phyloP scores from a whole-genome alignment of 2,797 vertebrate genomes.

The Muraenolepis orangiensis region DNA sequence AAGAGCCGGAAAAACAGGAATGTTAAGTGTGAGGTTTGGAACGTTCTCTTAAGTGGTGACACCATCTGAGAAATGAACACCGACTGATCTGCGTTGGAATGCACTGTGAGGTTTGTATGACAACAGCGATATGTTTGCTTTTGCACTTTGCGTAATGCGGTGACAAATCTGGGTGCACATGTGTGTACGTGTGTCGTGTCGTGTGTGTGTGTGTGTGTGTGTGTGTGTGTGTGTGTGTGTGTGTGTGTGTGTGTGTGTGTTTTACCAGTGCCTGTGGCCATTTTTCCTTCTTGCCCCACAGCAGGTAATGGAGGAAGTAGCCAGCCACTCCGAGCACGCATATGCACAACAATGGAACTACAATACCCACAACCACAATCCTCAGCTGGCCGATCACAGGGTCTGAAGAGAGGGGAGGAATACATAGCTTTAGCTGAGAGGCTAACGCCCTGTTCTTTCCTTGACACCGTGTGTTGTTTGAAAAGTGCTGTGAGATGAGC shows the following conservation, averaged over 20 bases:
- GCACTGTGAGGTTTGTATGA: background rate
- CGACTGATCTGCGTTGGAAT: background rate
- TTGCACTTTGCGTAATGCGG: background rate
- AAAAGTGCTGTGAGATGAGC: background rate
- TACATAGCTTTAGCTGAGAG: background rate
- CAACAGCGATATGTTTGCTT: background rate
- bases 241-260: constrained; percentile 8
- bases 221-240: constrained; percentile 10
- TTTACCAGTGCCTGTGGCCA: constrained; percentile 58
- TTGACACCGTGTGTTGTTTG: background rate
- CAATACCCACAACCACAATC: constrained; percentile 44
- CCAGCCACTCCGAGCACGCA: constrained; percentile 35
- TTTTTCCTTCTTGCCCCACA: constrained; percentile 51
- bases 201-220: constrained; percentile 7
- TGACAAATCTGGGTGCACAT: background rate
- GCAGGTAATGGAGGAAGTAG: constrained; percentile 52
- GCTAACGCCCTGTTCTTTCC: background rate
- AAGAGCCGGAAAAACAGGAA: background rate
- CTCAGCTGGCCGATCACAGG: constrained; percentile 47
- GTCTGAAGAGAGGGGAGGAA: constrained; percentile 42
- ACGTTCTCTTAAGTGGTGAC: background rate
- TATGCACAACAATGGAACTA: constrained; percentile 50
- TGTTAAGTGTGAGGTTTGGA: background rate
- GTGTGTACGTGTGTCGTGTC: constrained; percentile 1
- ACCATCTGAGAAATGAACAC: too few species aligned